These are phyloP conservation scores for Pelobates cultripes DNA, from an alignment of 2,797 vertebrate genomes.

Conservation along the genomic window DNA sequence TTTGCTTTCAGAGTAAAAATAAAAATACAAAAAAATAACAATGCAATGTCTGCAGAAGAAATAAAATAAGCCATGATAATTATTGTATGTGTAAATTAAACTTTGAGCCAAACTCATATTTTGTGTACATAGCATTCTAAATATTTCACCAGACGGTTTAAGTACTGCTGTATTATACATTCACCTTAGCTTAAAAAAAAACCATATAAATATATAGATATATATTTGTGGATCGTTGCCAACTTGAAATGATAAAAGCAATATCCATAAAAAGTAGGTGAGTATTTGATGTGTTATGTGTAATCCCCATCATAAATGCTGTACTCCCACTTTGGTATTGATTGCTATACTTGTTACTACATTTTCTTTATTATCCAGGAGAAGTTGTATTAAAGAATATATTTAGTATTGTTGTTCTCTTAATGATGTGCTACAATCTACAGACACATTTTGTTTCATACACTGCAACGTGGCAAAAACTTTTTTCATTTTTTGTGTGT, in stretches of 20 bases:
- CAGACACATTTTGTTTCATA: constrained; percentile 73
- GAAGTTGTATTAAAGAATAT: constrained; percentile 71
- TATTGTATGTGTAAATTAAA: constrained; percentile 95
- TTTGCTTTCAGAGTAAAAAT: constrained; percentile 85
- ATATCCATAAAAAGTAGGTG: constrained; percentile 85
- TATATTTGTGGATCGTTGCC: constrained; percentile 96
- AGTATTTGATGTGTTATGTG: constrained; percentile 96
- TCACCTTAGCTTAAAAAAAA: constrained; percentile 76
- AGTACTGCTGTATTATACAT: constrained; percentile 90
- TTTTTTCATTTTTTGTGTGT: neutral
- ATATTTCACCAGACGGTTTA: constrained; percentile 93
- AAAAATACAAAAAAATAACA: constrained; percentile 58
- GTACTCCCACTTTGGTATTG: constrained; percentile 88
- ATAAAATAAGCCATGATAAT: constrained; percentile 97
- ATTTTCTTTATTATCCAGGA: constrained; percentile 64
- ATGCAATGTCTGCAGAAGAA: constrained; percentile 84
- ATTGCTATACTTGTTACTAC: constrained; percentile 81
- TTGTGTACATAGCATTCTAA: constrained; percentile 92
- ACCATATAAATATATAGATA: constrained; percentile 45
- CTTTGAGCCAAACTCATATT: constrained; percentile 94
- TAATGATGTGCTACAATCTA: constrained; percentile 86
- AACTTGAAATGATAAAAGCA: constrained; percentile 85
- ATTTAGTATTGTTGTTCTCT: constrained; percentile 80
- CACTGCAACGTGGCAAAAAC: constrained; percentile 78
- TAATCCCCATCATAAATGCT: constrained; percentile 92